Evolutionary conservation across 2,888 invertebrate genomes (phyloP).

Genomic region (Cantharis nigra): DNA sequence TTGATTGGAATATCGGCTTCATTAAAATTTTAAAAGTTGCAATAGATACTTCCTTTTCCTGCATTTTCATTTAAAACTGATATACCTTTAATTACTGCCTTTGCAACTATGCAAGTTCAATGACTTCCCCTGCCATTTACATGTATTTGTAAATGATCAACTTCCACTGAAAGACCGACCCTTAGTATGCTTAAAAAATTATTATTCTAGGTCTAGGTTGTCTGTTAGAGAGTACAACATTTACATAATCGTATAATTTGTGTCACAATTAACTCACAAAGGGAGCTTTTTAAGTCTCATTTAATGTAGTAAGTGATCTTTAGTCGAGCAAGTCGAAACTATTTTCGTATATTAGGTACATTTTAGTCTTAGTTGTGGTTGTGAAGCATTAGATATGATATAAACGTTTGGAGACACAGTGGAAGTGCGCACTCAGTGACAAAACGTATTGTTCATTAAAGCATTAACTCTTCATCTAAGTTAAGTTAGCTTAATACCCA

Average conservation of each 20-base stretch:
- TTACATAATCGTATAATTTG: background rate
- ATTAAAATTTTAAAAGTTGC: background rate
- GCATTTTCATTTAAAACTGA: background rate
- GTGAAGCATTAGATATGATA: background rate
- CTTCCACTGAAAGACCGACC: background rate
- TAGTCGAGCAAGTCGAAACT: background rate
- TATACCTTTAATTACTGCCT: background rate
- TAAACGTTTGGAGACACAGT: background rate
- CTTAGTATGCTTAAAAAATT: background rate
- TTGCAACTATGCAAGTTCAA: background rate
- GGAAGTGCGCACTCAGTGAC: background rate
- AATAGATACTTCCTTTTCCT: background rate
- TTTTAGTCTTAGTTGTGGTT: background rate
- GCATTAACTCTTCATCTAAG: background rate
- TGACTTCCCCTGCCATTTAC: background rate
- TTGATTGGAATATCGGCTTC: background rate
- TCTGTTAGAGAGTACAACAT: background rate
- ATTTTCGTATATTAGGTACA: background rate
- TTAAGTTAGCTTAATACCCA: background rate
- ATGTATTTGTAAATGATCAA: background rate
- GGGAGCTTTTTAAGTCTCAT: background rate
- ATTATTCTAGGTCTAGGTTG: background rate
- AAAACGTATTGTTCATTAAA: background rate
- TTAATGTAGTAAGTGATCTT: background rate
- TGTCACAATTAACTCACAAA: background rate